A percentile compares a stretch with the other conserved stretches of the same genome.
Evolutionary conservation across 2,797 vertebrate species (phyloP).

Genomic region (Valencia hispanica): DNA sequence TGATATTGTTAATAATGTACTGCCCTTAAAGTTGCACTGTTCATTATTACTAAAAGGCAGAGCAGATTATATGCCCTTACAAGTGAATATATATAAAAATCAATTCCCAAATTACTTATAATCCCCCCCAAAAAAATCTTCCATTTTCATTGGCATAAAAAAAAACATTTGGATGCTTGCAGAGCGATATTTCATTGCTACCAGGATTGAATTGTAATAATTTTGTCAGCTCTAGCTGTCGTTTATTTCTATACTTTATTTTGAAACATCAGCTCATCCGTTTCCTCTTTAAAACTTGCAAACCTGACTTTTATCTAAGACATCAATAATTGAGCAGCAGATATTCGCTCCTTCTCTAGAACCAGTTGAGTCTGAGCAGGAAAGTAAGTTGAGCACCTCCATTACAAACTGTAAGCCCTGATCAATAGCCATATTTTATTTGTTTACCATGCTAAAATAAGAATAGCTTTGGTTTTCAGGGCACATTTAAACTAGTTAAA

Average conservation of each 20-base stretch:
- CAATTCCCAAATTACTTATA: neutral
- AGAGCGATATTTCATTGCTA: neutral
- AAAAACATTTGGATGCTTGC: neutral
- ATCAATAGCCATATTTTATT: no score
- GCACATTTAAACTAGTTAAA: neutral
- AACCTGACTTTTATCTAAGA: conserved; percentile 11
- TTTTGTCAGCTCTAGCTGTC: no score
- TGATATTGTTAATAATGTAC: neutral
- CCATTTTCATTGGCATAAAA: no score
- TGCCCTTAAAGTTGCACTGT: neutral
- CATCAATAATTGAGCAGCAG: conserved; percentile 26
- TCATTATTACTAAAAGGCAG: neutral
- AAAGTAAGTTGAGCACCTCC: conserved; percentile 19
- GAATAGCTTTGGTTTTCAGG: neutral
- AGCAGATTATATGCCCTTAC: neutral
- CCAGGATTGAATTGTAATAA: neutral
- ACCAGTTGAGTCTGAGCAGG: conserved; percentile 41
- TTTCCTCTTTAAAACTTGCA: conserved; percentile 5
- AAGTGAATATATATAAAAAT: neutral
- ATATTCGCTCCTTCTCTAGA: conserved; percentile 2
- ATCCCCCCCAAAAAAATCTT: no score
- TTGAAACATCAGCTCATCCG: conserved; percentile 15
- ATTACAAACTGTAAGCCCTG: neutral
- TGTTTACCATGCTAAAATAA: neutral
- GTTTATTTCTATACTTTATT: no score